These are phyloP conservation scores for Sterrhoptilus dennistouni DNA, from an alignment of 2,113 vertebrate species.

Conservation along the genomic window DNA sequence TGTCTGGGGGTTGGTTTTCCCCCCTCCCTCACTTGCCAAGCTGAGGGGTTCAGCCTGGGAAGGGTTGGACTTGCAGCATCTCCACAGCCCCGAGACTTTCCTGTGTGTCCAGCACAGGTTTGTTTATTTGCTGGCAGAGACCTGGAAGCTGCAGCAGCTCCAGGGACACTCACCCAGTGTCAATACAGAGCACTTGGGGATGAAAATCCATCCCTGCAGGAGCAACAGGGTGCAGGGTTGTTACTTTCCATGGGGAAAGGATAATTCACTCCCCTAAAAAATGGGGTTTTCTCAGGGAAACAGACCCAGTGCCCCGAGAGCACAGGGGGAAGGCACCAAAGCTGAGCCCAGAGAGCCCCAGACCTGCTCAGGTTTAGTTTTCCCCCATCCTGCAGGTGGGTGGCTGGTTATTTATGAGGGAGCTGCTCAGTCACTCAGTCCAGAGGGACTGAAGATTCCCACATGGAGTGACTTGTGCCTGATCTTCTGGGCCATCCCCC, in stretches of 20 bases:
- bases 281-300: neutral
- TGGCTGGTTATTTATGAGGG: neutral
- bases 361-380: neutral
- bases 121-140: neutral
- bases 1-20: neutral
- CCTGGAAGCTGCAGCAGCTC: neutral
- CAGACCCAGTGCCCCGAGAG: neutral
- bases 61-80: neutral
- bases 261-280: neutral
- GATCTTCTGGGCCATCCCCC: neutral
- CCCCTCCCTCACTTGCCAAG: rapidly evolving
- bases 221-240: neutral
- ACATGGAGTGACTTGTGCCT: neutral
- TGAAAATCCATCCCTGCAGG: neutral
- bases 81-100: neutral
- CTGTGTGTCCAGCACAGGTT: rapidly evolving
- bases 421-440: neutral
- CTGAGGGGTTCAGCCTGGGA: neutral
- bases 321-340: rapidly evolving
- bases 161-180: neutral
- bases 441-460: neutral
- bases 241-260: neutral
- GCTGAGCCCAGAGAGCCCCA: neutral
- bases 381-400: neutral
- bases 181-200: neutral